These are phyloP conservation scores for Mesochorus sp. DNA, from an alignment of 2,888 invertebrate species.

Conservation along the genomic window DNA sequence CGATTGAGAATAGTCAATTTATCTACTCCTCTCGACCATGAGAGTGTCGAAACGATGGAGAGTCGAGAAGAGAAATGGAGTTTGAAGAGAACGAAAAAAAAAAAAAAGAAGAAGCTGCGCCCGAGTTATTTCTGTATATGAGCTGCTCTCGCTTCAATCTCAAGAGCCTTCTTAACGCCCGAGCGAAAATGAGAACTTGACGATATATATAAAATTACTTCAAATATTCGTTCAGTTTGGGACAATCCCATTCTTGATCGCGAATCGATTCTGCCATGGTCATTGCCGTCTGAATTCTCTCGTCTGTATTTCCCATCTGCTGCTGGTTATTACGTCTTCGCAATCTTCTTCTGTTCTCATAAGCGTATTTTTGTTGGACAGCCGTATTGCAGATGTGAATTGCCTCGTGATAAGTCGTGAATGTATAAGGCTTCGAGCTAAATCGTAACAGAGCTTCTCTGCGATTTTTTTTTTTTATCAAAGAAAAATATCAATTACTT, in stretches of 20 bases:
- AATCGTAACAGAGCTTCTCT: slow-evolving; percentile 92
- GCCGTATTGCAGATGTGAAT: slow-evolving; percentile 93
- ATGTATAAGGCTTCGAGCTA: slow-evolving; percentile 91
- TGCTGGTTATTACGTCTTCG: slow-evolving; percentile 63
- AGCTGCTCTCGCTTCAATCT: slow-evolving; percentile 25
- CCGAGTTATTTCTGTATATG: slow-evolving; percentile 1
- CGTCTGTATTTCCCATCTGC: slow-evolving; percentile 56
- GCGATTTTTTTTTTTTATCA: slow-evolving; percentile 31
- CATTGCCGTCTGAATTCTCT: slow-evolving; percentile 23
- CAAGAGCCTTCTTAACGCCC: slow-evolving; percentile 20
- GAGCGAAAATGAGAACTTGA: slow-evolving; percentile 40
- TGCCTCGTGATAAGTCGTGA: slow-evolving; percentile 91
- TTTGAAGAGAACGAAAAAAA: neutral
- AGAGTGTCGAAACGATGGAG: slow-evolving; percentile 25
- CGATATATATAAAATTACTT: slow-evolving; percentile 76
- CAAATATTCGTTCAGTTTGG: slow-evolving; percentile 79
- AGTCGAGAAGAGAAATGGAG: slow-evolving; percentile 28
- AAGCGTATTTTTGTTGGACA: slow-evolving; percentile 89
- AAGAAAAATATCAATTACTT: neutral
- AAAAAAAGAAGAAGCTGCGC: neutral
- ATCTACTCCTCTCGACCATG: neutral
- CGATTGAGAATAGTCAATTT: slow-evolving; percentile 29
- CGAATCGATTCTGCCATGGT: slow-evolving; percentile 64
- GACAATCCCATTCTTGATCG: slow-evolving; percentile 78
- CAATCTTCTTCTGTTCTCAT: slow-evolving; percentile 70